phyloP scores from a whole-genome alignment of 1,140 invertebrate species.

The Paraescarpia echinospica region DNA sequence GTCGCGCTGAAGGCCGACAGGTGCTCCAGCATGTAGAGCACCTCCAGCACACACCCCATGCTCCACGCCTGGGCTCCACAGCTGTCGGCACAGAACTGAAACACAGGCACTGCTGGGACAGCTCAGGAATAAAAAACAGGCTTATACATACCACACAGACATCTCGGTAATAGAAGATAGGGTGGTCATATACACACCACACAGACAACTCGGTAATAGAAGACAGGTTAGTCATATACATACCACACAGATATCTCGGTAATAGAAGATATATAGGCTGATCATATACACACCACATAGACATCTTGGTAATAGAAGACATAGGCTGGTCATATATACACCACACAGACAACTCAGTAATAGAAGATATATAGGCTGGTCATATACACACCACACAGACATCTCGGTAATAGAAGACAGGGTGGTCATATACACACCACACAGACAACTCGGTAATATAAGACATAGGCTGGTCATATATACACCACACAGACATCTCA shows the following conservation, averaged over 20 bases:
- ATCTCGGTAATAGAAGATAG: background rate
- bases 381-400: background rate
- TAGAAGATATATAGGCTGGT: background rate
- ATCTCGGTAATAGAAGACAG: too few relatives aligned
- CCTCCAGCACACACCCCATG: constrained; percentile 80
- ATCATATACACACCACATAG: background rate
- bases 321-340: too few relatives aligned
- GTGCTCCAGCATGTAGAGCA: constrained; percentile 26
- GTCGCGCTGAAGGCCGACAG: background rate
- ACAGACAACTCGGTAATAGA: background rate
- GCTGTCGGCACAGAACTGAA: constrained; percentile 74
- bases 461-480: too few relatives aligned
- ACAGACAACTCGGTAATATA: too few relatives aligned
- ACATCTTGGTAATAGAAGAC: too few relatives aligned
- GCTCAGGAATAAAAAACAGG: background rate
- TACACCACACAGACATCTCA: background rate
- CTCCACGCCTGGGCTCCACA: constrained; percentile 97
- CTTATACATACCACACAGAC: background rate
- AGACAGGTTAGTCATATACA: background rate
- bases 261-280: background rate
- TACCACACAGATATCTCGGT: background rate
- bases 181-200: background rate
- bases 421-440: too few relatives aligned
- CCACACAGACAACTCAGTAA: background rate
- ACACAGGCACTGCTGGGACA: background rate